Base-by-base conservation (phyloP, 2,797 vertebrate species). In the Periophthalmus magnuspinnatus region DNA sequence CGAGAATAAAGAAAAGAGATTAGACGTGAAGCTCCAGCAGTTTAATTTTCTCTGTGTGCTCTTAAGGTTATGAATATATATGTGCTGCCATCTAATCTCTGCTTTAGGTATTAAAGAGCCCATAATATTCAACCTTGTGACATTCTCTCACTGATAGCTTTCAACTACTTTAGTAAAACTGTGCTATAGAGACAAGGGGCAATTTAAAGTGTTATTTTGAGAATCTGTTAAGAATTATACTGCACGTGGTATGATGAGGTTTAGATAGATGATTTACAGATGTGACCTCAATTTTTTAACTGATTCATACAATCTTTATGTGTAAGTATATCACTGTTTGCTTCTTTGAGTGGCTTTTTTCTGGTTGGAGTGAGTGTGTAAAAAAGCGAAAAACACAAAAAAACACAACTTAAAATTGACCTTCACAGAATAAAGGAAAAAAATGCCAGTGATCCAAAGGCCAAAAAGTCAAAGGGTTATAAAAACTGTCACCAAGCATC, bases 61-160 rank as follows among this genome's bases (percentile, higher is more conserved):
- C 56, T 68, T 84, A 72, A 41, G 74, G 68, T 75, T 83, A 74
- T 85, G 81, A 83, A 81, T 82, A 82, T 57, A 82, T 56, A 60
- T 61, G 77, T 72, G 74, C 74, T 54, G 68, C 80, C 74, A 65
- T 84, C 81, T 82, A 83, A 88, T 84, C 83, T 70, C 71, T 65
- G 62, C 76, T 60, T 71, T 69, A 68, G 77, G 72, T 80, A 77
- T 83, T 74, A 74, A 78, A 70, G 50, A 65, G 70, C 67, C 69
- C 75, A 86, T 86, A 82, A 68, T 66, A 72, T 74, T 81, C 80
- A 83, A 80, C 78, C 68, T 55, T 47, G 47, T 84, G 81, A 76
- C 50, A 69, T 9, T 58, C 71, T 76, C 63, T 32, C 48, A 50
- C 34, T 54, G 34, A 70, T 71, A 54, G 50, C n/a, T 21, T 54